These are phyloP conservation scores for Garrulus glandarius DNA, from an alignment of 2,797 vertebrate species.

Conservation along the genomic window DNA sequence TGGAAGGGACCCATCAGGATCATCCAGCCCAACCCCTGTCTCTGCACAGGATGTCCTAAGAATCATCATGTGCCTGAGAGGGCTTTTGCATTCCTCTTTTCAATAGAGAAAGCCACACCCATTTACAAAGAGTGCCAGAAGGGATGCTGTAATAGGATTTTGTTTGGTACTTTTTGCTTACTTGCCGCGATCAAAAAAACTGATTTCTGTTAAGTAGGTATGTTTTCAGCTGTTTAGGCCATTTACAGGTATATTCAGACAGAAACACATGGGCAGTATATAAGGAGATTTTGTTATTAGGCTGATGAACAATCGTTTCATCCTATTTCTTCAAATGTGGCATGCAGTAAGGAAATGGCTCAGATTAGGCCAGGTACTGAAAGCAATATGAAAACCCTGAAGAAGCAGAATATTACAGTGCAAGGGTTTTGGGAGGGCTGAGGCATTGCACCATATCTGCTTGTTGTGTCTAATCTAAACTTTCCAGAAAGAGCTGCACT, in stretches of 20 bases:
- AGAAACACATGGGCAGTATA: background rate
- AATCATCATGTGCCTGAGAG: background rate
- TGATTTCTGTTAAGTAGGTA: background rate
- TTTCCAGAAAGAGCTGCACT: background rate
- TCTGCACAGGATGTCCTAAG: background rate
- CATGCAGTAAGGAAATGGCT: background rate
- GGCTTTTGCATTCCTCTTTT: background rate
- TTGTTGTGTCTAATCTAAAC: background rate
- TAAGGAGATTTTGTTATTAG: background rate
- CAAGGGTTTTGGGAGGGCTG: background rate
- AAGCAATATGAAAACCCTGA: background rate
- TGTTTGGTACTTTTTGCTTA: background rate
- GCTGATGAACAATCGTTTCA: background rate
- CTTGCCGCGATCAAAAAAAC: background rate
- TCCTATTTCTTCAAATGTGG: background rate
- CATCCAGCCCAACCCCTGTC: background rate
- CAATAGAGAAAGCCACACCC: background rate
- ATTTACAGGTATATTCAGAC: background rate
- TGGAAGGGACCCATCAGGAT: background rate
- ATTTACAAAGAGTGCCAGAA: background rate
- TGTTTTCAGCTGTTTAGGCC: background rate
- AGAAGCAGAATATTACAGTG: background rate
- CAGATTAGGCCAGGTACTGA: background rate
- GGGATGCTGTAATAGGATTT: background rate
- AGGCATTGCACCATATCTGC: background rate